phyloP scores from a whole-genome alignment of 2,113 vertebrate species.

The Petrocephalus microphthalmus region DNA sequence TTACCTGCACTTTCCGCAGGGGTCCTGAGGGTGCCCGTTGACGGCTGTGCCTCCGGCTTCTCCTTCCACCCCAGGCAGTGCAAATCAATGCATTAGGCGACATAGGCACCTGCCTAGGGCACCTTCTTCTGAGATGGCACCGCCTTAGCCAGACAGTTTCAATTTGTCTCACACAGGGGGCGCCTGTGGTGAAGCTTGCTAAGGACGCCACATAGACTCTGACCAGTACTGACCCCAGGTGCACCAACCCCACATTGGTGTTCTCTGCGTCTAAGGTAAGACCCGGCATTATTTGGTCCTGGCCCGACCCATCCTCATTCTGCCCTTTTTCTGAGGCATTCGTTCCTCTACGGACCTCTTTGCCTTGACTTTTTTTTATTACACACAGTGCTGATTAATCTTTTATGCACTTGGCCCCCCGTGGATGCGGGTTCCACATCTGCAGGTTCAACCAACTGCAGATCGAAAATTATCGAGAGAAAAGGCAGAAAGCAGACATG shows the following conservation, averaged over 20 bases:
- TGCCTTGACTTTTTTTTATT: background rate
- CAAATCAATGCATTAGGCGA: background rate
- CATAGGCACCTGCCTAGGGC: too few species aligned
- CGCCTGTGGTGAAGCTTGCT: too few species aligned
- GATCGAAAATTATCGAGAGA: background rate
- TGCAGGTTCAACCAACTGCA: background rate
- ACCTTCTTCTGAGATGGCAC: background rate
- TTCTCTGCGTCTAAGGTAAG: too few species aligned
- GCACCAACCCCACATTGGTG: too few species aligned
- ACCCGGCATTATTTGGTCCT: background rate
- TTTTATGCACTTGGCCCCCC: background rate
- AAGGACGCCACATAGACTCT: too few species aligned
- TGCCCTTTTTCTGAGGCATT: background rate
- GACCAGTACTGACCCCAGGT: too few species aligned
- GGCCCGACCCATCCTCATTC: background rate
- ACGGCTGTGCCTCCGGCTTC: background rate
- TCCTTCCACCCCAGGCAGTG: background rate
- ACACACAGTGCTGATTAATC: background rate
- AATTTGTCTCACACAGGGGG: background rate
- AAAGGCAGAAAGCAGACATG: background rate
- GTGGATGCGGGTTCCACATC: background rate
- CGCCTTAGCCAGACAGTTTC: background rate
- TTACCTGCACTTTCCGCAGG: background rate
- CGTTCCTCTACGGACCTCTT: background rate
- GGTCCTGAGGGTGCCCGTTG: background rate